phyloP scores from a whole-genome alignment of 2,113 vertebrate genomes.

The Microcebus ravelobensis region DNA sequence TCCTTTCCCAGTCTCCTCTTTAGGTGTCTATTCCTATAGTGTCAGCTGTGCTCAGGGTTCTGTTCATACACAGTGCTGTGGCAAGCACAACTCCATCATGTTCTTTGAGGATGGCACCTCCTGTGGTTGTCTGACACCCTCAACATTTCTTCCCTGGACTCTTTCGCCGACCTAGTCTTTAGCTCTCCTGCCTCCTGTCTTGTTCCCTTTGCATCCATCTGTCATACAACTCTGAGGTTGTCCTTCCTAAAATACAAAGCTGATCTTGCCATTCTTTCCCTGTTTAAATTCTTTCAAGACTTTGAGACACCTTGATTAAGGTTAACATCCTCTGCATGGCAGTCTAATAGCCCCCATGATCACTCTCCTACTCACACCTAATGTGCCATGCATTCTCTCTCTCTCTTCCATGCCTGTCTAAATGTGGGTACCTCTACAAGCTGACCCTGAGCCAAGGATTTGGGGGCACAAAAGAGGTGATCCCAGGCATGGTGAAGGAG shows the following conservation, averaged over 20 bases:
- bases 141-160: neutral
- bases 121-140: neutral
- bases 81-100: neutral
- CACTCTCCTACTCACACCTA: neutral
- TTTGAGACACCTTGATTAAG: neutral
- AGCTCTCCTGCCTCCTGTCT: neutral
- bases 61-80: neutral
- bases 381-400: too few relatives aligned
- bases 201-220: neutral
- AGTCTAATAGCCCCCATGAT: neutral
- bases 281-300: neutral
- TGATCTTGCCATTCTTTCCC: neutral
- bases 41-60: neutral
- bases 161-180: neutral
- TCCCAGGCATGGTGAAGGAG: neutral
- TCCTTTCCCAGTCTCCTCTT: neutral
- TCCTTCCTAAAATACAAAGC: neutral
- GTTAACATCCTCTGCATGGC: neutral
- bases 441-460: neutral
- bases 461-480: neutral
- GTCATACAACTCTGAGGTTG: neutral
- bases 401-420: neutral
- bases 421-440: conserved; percentile 6
- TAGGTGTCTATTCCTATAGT: neutral
- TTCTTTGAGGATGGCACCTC: neutral